A percentile compares a stretch with the other conserved stretches of the same genome.
phyloP scores from a whole-genome alignment of 2,888 invertebrate species.

The Pherbina coryleti region DNA sequence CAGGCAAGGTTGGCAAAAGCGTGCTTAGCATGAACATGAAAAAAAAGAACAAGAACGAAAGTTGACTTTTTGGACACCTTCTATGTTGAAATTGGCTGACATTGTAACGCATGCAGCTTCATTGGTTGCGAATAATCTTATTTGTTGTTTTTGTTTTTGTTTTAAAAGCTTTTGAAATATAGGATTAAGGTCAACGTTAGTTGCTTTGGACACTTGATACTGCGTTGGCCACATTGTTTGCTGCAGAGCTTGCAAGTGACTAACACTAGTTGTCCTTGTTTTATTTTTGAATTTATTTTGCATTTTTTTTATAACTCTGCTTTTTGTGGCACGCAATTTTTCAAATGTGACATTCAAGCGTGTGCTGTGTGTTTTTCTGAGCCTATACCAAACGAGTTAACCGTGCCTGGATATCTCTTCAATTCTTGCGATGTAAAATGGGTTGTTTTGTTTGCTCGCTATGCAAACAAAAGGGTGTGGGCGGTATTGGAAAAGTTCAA shows the following conservation, averaged over 20 bases:
- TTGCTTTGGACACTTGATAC: conserved; percentile 13
- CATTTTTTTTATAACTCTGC: not conserved
- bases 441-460: too few relatives aligned
- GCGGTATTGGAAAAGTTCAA: too few relatives aligned
- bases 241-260: not conserved
- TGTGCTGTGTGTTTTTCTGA: not conserved
- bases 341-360: not conserved
- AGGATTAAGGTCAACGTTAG: conserved; percentile 35
- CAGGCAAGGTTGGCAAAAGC: too few relatives aligned
- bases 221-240: not conserved
- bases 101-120: too few relatives aligned
- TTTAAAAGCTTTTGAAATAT: not conserved
- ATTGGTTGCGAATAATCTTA: not conserved
- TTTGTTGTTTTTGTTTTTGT: not conserved
- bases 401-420: too few relatives aligned
- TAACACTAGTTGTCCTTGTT: not conserved
- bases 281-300: not conserved
- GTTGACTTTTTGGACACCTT: conserved; percentile 7
- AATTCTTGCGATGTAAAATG: too few relatives aligned
- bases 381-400: too few relatives aligned
- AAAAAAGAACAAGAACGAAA: too few relatives aligned
- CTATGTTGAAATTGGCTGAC: not conserved
- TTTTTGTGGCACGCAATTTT: not conserved
- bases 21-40: too few relatives aligned
- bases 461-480: too few relatives aligned